phyloP scores from a whole-genome alignment of 2,888 invertebrate species.

The Oscheius sp. region DNA sequence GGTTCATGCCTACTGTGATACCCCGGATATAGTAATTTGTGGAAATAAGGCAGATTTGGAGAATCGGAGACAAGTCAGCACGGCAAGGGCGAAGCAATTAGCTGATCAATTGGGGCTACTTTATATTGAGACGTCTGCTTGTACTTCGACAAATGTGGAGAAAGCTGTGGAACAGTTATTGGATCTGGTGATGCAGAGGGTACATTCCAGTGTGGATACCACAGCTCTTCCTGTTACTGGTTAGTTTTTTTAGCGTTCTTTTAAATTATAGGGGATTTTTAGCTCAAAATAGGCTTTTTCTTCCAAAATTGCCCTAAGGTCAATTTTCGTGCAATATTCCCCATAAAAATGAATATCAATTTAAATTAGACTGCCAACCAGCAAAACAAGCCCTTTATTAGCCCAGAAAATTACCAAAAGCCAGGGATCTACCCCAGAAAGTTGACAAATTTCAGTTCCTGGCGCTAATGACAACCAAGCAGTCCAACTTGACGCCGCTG shows the following conservation, averaged over 20 bases:
- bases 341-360: no score
- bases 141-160: slow-evolving; percentile 89
- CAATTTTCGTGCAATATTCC: no score
- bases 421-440: no score
- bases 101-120: slow-evolving; percentile 88
- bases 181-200: slow-evolving; percentile 80
- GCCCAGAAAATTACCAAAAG: no score
- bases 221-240: slow-evolving; percentile 63
- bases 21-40: slow-evolving; percentile 92
- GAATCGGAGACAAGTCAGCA: slow-evolving; percentile 81
- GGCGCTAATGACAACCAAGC: slow-evolving; percentile 51
- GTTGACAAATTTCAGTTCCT: no score
- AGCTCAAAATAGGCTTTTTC: no score
- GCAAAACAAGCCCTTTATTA: no score
- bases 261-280: no score
- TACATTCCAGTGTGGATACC: slow-evolving; percentile 74
- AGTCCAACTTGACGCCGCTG: slow-evolving; percentile 58
- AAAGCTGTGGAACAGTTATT: slow-evolving; percentile 88
- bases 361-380: no score
- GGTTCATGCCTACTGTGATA: slow-evolving; percentile 88
- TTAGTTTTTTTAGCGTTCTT: no score
- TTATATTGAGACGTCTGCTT: slow-evolving; percentile 95
- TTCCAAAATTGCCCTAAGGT: no score
- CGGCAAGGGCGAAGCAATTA: slow-evolving; percentile 79
- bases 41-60: slow-evolving; percentile 95